Base-by-base conservation (phyloP, 1,140 invertebrate species). In the Arctopsyche grandis region DNA sequence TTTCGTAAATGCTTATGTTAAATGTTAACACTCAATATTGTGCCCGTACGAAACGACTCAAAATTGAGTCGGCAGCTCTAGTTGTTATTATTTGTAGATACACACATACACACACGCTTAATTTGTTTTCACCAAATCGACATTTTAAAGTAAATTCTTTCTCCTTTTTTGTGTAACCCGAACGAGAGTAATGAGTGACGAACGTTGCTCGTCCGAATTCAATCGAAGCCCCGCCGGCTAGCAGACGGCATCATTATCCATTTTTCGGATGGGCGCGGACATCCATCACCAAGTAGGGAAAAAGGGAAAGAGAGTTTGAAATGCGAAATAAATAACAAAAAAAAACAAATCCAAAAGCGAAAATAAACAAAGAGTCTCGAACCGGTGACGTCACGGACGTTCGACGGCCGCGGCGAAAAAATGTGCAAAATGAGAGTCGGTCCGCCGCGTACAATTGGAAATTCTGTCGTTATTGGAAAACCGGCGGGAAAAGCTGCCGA, bases 391-490 rank as follows among this genome's bases (percentile, higher is more conserved):
- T 70, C 69, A 70, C 63, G 22, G 63, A 24, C 63, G 63, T 21
- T 66, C 16, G 63, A 66, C 63, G n/a, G n/a, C n/a, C n/a, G 63
- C 12, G 22, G 63, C 63, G 63, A 22, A 70, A 70, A 70, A 70
- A 70, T 70, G 69, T 43, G 26, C 21, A 70, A 70, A 70, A 70
- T 70, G 26, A 70, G 24, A 43, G 22, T 4, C 9, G 69, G 38
- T 29, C n/a, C 29, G 29, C 29, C 29, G 29, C 29, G 29, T 38
- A 46, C 21, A 74, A 56, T 74, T 56, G 71, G 71, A 74, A 74
- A 74, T 74, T 74, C 48, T 74, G 71, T 46, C 71, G 71, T 74
- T 74, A 74, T 74, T 74, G 71, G 71, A 74, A 74, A 74, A 74
- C 71, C 44, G 24, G 44, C 71, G 21, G 24, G 44, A 48, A 74